Percentiles rank a stretch among this genome's conserved stretches.
Evolutionary conservation across 2,113 vertebrate genomes (phyloP).

Genomic region (Amia ocellicauda): DNA sequence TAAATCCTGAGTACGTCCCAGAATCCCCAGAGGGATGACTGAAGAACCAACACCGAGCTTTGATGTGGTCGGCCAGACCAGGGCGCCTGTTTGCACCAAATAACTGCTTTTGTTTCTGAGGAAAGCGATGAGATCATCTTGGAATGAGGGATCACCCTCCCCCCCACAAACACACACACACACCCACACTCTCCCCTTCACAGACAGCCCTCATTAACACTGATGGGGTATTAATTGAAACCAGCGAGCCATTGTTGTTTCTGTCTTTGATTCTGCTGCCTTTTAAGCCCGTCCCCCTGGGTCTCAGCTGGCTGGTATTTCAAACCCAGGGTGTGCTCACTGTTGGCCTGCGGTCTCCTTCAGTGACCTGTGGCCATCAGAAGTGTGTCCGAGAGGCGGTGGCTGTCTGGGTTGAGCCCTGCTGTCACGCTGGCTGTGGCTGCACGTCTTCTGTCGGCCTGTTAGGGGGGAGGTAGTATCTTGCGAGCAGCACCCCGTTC

Average conservation of each 20-base stretch:
- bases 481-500: too few species aligned
- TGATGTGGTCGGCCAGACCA: neutral
- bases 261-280: neutral
- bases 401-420: neutral
- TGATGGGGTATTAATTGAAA: constrained; percentile 17
- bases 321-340: neutral
- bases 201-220: constrained; percentile 2
- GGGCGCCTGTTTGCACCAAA: neutral
- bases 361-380: too few species aligned
- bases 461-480: too few species aligned
- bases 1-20: too few species aligned
- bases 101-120: constrained; percentile 8
- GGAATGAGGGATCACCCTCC: neutral
- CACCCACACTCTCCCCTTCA: neutral
- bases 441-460: neutral
- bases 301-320: neutral
- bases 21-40: too few species aligned
- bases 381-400: neutral
- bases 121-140: constrained; percentile 13
- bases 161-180: too few species aligned
- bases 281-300: neutral
- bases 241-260: constrained; percentile 5
- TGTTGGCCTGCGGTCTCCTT: too few species aligned
- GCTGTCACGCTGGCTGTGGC: neutral
- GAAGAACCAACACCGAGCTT: neutral